Conservation (phyloP, 2,113 vertebrate species). For the Salvelinus alpinus region DNA sequence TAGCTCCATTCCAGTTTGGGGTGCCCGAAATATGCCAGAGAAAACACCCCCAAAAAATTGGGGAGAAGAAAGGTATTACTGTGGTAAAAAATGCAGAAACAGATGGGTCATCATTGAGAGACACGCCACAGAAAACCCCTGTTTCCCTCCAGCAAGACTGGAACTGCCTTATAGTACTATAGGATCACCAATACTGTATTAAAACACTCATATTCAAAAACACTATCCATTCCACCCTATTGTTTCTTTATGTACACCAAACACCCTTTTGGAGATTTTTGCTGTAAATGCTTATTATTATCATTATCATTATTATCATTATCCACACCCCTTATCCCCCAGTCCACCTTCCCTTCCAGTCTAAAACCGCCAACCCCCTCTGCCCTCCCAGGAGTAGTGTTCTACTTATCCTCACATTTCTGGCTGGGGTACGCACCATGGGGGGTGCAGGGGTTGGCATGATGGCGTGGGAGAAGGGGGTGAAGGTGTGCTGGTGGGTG, state of each 20-base stretch:
- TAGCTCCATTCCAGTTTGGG: conserved; percentile 45
- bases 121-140: conserved; percentile 31
- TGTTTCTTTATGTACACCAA: no score
- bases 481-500: conserved; percentile 99
- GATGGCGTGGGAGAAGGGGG: conserved; percentile 96
- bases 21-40: conserved; percentile 42
- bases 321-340: no score
- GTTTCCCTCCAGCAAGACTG: no score
- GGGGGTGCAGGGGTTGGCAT: conserved; percentile 98
- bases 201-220: no score
- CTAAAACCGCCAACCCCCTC: conserved; percentile 13
- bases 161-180: no score
- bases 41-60: conserved; percentile 60
- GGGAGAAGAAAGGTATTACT: conserved; percentile 62
- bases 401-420: conserved; percentile 98
- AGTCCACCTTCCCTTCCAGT: neutral
- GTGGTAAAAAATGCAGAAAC: conserved; percentile 43
- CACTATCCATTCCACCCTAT: no score
- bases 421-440: conserved; percentile 99
- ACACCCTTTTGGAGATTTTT: no score
- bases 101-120: conserved; percentile 53
- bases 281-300: no score
- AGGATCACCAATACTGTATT: no score
- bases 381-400: conserved; percentile 51
- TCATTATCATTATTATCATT: no score